Evolutionary conservation across 2,113 vertebrate genomes (phyloP).

Genomic region (Xenopus borealis): DNA sequence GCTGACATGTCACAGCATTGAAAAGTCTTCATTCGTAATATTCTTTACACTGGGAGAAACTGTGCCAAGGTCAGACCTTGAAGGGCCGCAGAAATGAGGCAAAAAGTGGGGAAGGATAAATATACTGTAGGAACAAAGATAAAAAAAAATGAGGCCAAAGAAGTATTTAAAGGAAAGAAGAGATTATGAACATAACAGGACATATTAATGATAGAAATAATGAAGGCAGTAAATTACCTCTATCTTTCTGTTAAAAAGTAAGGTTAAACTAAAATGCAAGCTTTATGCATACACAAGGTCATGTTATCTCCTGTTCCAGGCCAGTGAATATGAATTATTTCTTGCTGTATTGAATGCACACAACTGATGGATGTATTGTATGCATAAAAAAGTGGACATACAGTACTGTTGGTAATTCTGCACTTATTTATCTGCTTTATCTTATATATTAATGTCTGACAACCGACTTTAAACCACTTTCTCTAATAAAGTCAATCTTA

Average conservation of each 20-base stretch:
- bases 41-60: background rate
- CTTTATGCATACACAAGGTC: background rate
- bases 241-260: background rate
- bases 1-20: background rate
- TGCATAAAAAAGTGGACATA: no score
- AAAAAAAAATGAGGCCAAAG: slow-evolving; percentile 13
- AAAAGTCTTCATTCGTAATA: background rate
- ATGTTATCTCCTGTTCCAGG: background rate
- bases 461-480: no score
- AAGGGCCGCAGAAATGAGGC: background rate
- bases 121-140: background rate
- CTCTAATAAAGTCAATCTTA: no score
- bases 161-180: background rate
- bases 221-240: background rate
- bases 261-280: background rate
- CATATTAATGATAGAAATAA: background rate
- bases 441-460: no score
- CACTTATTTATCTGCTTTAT: no score
- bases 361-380: no score
- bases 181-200: background rate
- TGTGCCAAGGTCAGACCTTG: slow-evolving; percentile 2
- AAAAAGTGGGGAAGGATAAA: background rate
- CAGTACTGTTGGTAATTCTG: no score
- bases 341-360: no score
- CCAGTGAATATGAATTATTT: no score